Percentiles rank a stretch among this genome's conserved stretches.
Evolutionary conservation across 2,797 vertebrate genomes (phyloP).

Genomic region (Muscicapa striata): DNA sequence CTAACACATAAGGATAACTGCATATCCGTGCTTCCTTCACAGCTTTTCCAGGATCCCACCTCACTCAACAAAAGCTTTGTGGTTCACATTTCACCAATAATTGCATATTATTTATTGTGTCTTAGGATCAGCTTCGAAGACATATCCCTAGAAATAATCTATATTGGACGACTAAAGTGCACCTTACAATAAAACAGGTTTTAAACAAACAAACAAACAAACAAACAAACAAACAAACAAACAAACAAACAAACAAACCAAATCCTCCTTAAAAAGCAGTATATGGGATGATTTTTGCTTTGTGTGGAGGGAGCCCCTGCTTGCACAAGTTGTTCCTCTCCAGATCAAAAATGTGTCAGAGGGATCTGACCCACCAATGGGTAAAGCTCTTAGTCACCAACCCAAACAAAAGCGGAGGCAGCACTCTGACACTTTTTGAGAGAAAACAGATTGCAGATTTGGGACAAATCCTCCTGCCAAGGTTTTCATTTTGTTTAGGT

Average conservation of each 20-base stretch:
- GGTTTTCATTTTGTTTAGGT: not conserved
- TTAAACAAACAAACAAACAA: too few relatives aligned
- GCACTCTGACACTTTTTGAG: conserved; percentile 4
- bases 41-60: not conserved
- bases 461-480: not conserved
- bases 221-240: too few relatives aligned
- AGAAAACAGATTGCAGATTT: not conserved
- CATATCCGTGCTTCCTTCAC: not conserved
- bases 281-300: not conserved
- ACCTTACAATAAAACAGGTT: not conserved
- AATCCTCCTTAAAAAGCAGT: rapidly evolving
- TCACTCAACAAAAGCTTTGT: not conserved
- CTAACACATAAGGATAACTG: not conserved
- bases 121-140: not conserved
- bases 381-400: conserved; percentile 48
- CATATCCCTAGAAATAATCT: not conserved
- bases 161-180: not conserved
- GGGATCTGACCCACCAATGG: conserved; percentile 9
- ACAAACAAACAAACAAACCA: too few relatives aligned
- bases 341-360: conserved; percentile 29
- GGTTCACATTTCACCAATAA: not conserved
- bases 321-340: not conserved
- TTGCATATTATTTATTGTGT: not conserved
- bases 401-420: conserved; percentile 33
- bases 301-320: not conserved